phyloP scores from a whole-genome alignment of 1,140 invertebrate genomes.

The Achroia grisella region DNA sequence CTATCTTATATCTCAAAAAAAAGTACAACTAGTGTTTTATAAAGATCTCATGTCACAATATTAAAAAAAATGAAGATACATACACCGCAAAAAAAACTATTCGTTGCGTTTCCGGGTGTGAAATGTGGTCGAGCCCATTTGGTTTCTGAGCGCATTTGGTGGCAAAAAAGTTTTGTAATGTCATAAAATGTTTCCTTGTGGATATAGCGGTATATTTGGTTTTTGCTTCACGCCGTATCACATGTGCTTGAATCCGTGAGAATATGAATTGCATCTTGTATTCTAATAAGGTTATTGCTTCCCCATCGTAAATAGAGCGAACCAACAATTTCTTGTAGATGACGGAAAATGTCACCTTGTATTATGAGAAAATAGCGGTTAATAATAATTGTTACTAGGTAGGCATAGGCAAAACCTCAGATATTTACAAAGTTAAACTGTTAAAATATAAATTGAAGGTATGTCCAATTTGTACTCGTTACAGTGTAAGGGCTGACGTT shows the following conservation, averaged over 20 bases:
- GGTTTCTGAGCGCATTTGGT: slow-evolving; percentile 47
- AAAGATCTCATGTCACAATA: no score
- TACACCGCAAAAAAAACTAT: slow-evolving; percentile 27
- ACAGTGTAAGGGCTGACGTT: no score
- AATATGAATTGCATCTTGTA: slow-evolving; percentile 37
- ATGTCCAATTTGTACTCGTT: no score
- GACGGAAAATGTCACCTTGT: background rate
- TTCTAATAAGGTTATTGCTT: slow-evolving; percentile 37
- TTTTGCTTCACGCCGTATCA: slow-evolving; percentile 39
- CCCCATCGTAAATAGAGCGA: slow-evolving; percentile 6
- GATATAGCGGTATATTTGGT: slow-evolving; percentile 37
- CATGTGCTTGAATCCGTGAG: slow-evolving; percentile 41
- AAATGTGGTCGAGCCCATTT: slow-evolving; percentile 56
- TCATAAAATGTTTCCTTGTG: slow-evolving; percentile 36
- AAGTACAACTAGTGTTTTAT: no score
- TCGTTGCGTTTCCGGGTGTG: slow-evolving; percentile 56
- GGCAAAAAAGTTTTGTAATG: slow-evolving; percentile 37
- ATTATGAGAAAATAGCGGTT: background rate
- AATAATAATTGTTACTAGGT: background rate
- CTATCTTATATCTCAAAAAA: no score
- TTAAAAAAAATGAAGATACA: background rate
- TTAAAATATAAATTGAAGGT: no score
- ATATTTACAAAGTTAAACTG: no score
- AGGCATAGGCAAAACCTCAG: no score
- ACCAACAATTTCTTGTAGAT: background rate